Percentiles rank a stretch among this genome's conserved stretches.
Evolutionary conservation across 2,888 invertebrate species (phyloP).

Genomic region (Habroteleia sp.): DNA sequence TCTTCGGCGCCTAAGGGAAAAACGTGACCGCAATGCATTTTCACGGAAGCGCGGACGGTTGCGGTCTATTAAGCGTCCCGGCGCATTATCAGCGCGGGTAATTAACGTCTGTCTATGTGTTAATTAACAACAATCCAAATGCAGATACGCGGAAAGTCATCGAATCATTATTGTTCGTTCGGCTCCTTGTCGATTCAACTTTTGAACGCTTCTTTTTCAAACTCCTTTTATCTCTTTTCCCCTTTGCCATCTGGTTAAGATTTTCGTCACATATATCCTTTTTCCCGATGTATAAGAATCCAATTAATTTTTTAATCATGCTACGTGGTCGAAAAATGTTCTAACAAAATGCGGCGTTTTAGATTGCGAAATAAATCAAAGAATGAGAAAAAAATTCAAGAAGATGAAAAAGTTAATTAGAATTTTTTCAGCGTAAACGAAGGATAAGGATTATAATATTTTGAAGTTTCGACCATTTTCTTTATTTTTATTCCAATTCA

Average conservation of each 20-base stretch:
- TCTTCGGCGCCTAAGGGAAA: slow-evolving; percentile 66
- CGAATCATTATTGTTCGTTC: slow-evolving; percentile 41
- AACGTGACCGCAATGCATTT: slow-evolving; percentile 69
- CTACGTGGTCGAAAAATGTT: slow-evolving; percentile 19
- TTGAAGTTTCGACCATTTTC: no score
- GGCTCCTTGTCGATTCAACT: slow-evolving; percentile 23
- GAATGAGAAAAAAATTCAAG: no score
- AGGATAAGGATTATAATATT: no score
- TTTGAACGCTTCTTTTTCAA: slow-evolving; percentile 6
- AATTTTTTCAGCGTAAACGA: no score
- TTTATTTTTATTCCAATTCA: no score
- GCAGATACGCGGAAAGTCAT: slow-evolving; percentile 60
- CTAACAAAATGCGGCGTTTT: background rate
- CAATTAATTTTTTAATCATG: slow-evolving; percentile 46
- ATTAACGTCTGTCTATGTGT: slow-evolving; percentile 66
- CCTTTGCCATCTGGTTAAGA: slow-evolving; percentile 8
- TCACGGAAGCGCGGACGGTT: slow-evolving; percentile 59
- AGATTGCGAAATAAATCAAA: background rate
- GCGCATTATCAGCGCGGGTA: slow-evolving; percentile 58
- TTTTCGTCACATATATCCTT: slow-evolving; percentile 33
- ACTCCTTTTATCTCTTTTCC: slow-evolving; percentile 1
- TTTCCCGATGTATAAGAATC: slow-evolving; percentile 25
- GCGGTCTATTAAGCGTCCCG: slow-evolving; percentile 62
- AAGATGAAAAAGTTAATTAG: no score
- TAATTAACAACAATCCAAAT: slow-evolving; percentile 65